Evolutionary conservation across 64 coral and sea anemone species (phyloP).

Genomic region (Montipora capricornis): DNA sequence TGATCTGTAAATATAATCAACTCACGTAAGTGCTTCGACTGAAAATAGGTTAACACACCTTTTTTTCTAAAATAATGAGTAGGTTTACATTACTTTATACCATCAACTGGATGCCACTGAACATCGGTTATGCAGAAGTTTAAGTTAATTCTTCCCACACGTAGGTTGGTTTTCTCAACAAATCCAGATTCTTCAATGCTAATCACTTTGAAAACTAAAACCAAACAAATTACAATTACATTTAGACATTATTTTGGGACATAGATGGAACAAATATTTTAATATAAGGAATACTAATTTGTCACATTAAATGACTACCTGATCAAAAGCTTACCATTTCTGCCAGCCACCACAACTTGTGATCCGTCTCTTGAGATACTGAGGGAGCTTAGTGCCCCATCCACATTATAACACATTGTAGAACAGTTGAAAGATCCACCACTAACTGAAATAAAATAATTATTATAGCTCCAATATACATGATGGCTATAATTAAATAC

Average conservation of each 20-base stretch:
- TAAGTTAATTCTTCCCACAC: slow-evolving; percentile 88
- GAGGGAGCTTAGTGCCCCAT: slow-evolving; percentile 79
- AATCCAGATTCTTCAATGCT: slow-evolving; percentile 80
- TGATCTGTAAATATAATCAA: slow-evolving; percentile 67
- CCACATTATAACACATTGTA: slow-evolving; percentile 74
- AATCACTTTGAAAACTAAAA: slow-evolving; percentile 94
- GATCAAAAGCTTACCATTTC: slow-evolving; percentile 71
- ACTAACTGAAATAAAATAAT: slow-evolving; percentile 1
- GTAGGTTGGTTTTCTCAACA: slow-evolving; percentile 90
- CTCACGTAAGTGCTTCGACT: too few relatives aligned
- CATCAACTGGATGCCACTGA: slow-evolving; percentile 94
- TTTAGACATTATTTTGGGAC: not conserved
- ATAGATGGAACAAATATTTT: not conserved
- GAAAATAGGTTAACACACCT: too few relatives aligned
- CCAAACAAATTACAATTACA: not conserved
- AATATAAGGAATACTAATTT: not conserved
- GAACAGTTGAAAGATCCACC: not conserved
- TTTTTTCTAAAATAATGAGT: too few relatives aligned
- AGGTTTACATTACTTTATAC: slow-evolving; percentile 27
- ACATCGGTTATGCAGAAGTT: slow-evolving; percentile 99
- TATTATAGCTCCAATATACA: not conserved
- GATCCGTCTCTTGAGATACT: slow-evolving; percentile 87
- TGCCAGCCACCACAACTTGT: slow-evolving; percentile 91
- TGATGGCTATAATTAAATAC: too few relatives aligned
- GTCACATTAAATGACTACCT: not conserved